Evolutionary conservation across 2,888 invertebrate species (phyloP).

Genomic region (Matsumyia berberina): DNA sequence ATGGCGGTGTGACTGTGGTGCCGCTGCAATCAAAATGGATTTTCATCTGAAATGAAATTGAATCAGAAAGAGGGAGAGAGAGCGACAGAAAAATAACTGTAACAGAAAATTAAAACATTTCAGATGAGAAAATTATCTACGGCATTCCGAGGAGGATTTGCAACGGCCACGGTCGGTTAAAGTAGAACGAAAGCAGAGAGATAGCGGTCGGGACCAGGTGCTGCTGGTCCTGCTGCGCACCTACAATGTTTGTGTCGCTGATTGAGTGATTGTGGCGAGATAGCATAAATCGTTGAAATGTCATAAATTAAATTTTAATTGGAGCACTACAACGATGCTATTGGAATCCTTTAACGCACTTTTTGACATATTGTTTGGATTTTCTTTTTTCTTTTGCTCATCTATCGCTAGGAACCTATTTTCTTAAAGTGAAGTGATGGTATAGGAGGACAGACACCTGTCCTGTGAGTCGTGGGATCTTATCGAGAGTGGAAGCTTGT

Average conservation of each 20-base stretch:
- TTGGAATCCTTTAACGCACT: constrained; percentile 54
- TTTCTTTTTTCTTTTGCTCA: background rate
- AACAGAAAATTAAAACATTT: constrained; percentile 73
- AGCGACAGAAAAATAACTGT: constrained; percentile 42
- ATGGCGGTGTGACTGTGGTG: background rate
- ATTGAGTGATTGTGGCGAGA: constrained; percentile 74
- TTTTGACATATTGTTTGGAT: constrained; percentile 2
- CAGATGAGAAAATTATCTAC: constrained; percentile 73
- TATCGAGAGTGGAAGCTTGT: no score
- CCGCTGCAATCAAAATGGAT: constrained; percentile 57
- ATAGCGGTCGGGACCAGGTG: constrained; percentile 66
- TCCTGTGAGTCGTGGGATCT: background rate
- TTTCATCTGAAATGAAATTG: constrained; percentile 70
- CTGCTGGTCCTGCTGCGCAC: constrained; percentile 64
- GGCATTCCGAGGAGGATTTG: constrained; percentile 70
- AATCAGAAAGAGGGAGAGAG: constrained; percentile 40
- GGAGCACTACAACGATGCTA: constrained; percentile 49
- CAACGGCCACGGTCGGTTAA: constrained; percentile 39
- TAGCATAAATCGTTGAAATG: constrained; percentile 74
- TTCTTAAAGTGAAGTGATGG: no score
- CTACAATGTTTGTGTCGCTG: constrained; percentile 71
- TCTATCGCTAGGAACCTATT: background rate
- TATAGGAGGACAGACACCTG: no score
- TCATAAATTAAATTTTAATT: constrained; percentile 76
- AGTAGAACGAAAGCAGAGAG: constrained; percentile 64